Conservation (phyloP, 2,888 invertebrate genomes). For the Drosophila anomelani region DNA sequence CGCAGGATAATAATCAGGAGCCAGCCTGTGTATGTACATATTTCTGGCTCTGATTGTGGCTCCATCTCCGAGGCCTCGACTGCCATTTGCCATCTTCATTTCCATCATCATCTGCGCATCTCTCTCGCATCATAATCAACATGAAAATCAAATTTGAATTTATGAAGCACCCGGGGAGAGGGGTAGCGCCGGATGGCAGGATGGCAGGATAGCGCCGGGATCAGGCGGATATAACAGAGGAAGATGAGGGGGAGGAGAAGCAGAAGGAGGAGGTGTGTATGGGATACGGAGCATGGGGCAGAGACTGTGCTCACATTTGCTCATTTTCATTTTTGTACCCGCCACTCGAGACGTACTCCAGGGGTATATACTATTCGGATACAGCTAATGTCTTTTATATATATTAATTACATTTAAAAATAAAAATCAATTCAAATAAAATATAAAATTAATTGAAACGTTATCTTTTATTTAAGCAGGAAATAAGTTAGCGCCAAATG, state of each 20-base stretch:
- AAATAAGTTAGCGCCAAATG: no score
- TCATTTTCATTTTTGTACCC: constrained; percentile 63
- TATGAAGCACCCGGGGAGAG: constrained; percentile 61
- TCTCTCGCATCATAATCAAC: constrained; percentile 74
- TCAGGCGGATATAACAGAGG: constrained; percentile 19
- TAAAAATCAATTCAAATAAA: no score
- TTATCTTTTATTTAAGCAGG: no score
- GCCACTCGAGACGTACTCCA: neutral
- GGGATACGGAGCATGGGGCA: neutral
- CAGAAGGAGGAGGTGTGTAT: neutral
- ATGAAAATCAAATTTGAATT: constrained; percentile 78
- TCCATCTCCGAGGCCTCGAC: constrained; percentile 28
- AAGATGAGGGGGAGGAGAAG: neutral
- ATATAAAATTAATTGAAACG: no score
- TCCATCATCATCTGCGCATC: constrained; percentile 69
- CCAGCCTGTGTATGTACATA: constrained; percentile 5
- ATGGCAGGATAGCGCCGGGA: constrained; percentile 13
- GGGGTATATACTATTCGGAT: constrained; percentile 3
- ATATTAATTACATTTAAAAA: no score
- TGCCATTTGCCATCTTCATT: constrained; percentile 72
- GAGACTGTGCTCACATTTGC: constrained; percentile 66
- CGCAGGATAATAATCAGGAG: constrained; percentile 62
- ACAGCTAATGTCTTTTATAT: no score
- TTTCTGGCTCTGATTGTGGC: constrained; percentile 38
- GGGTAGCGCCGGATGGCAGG: constrained; percentile 10